These are phyloP conservation scores for Ennomos fuscantarius DNA, from an alignment of 2,888 invertebrate genomes.

Conservation along the genomic window DNA sequence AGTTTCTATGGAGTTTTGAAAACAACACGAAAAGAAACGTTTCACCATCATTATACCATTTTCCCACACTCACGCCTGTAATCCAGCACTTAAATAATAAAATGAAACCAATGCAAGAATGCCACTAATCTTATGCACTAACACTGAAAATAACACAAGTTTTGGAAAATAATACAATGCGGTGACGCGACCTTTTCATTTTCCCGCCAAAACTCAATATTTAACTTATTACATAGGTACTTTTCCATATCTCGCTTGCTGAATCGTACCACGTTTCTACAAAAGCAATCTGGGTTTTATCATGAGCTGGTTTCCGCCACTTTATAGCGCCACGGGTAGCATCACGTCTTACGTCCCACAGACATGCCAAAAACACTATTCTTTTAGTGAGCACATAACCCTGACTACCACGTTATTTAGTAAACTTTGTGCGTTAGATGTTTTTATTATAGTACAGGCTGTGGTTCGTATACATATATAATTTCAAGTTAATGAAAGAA, in stretches of 20 bases:
- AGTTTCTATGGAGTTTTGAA: no score
- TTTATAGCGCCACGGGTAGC: slow-evolving; percentile 55
- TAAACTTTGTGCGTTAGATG: slow-evolving; percentile 28
- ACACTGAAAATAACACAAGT: no score
- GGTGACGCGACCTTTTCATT: no score
- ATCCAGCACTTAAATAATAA: no score
- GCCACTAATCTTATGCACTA: no score
- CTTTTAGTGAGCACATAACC: slow-evolving; percentile 41
- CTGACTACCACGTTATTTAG: slow-evolving; percentile 32
- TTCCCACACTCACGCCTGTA: no score
- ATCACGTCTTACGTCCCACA: slow-evolving; percentile 46
- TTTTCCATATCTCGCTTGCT: slow-evolving; percentile 10
- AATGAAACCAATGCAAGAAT: no score
- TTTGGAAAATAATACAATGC: no score
- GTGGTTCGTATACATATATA: slow-evolving; percentile 4
- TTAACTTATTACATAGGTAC: slow-evolving; percentile 3
- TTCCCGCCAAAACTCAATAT: no score
- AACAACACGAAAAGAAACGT: no score
- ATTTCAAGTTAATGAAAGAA: no score
- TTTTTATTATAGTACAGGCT: slow-evolving; percentile 16
- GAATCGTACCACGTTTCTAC: slow-evolving; percentile 58
- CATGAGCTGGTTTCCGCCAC: slow-evolving; percentile 51
- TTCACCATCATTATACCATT: no score
- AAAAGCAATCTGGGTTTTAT: slow-evolving; percentile 66
- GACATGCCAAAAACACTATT: slow-evolving; percentile 46